Conservation (phyloP, 2,113 vertebrate species). For the Centropus unirufus region DNA sequence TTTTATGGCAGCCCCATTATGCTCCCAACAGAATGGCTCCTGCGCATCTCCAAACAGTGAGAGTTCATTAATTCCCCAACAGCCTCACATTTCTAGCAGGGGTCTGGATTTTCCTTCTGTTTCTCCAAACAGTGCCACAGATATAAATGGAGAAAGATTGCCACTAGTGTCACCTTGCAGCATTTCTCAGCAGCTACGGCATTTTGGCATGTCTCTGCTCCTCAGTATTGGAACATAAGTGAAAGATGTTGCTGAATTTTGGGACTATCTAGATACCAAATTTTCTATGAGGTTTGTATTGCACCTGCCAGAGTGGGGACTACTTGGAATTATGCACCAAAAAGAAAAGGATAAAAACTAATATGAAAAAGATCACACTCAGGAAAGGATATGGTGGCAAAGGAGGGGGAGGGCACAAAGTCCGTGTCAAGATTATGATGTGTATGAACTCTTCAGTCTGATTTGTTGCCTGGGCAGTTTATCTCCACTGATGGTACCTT, state of each 20-base stretch:
- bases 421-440: background rate
- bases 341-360: background rate
- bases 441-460: background rate
- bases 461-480: background rate
- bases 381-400: background rate
- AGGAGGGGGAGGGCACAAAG: background rate
- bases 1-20: background rate
- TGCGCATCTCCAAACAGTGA: background rate
- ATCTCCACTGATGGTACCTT: background rate
- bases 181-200: background rate
- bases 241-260: background rate
- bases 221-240: background rate
- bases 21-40: background rate
- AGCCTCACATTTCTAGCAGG: background rate
- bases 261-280: background rate
- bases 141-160: background rate
- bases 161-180: accelerated
- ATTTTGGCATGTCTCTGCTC: accelerated
- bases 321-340: background rate
- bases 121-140: background rate
- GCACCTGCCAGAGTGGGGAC: background rate
- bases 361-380: background rate
- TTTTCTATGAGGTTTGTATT: background rate
- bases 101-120: background rate
- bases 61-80: background rate